Base-by-base conservation (phyloP, 1,140 invertebrate species). In the Ladona fulva region DNA sequence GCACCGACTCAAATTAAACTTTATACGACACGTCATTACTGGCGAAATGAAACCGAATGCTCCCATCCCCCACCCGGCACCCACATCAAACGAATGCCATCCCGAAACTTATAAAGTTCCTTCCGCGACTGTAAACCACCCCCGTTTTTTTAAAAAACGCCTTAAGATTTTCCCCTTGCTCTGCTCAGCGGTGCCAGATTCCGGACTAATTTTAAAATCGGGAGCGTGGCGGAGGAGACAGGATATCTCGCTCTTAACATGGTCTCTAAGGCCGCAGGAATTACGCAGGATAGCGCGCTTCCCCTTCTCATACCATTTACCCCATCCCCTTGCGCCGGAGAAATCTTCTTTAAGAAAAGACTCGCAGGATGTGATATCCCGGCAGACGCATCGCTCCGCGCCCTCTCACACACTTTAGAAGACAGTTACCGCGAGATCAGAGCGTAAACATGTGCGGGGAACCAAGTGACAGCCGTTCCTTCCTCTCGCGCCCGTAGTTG, bases 1-100 rank as follows among this genome's bases (percentile, higher is more conserved):
- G 44, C 52, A 3, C 52, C 3, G 52, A 66, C 52, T 66, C 29
- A 37, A 37, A n/a, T n/a, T n/a, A n/a, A n/a, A 37, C 29, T 37
- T 37, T 37, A 37, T 37, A 37, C 1, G 29, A 37, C 29, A 37
- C 8, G 3, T 37, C 29, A 8, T 37, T 37, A 8, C 29, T 37
- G 1, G 8, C 29, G n/a, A 37, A 37, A 37, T 37, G 29, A 37
- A 37, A 8, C 29, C 29, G 29, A 37, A 8, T 1, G 1, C 29
- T 37, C 3, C 8, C 8, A 37, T n/a, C n/a, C n/a, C n/a, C n/a
- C n/a, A n/a, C n/a, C n/a, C 29, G 1, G 29, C 29, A 66, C 52
- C 52, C 52, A 66, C 52, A 66, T 66, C 52, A 66, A 66, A 66
- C 52, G 52, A 12, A 66, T 66, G 52, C 52, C 52, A 66, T 52